Base-by-base conservation (phyloP, 2,797 vertebrate genomes). In the Odontamblyopus rebecca region DNA sequence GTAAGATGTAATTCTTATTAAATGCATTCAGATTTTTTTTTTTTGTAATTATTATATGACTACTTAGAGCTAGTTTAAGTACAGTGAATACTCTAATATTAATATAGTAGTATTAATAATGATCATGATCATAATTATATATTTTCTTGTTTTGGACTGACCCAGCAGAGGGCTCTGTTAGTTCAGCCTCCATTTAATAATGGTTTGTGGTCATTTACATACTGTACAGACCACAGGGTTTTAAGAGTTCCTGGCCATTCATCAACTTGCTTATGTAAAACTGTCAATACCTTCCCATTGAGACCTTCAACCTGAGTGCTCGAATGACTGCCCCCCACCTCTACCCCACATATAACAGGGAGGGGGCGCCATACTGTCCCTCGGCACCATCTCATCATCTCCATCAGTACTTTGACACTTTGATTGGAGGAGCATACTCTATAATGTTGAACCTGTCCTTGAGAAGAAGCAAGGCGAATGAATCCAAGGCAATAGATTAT, bases 361-460 rank as follows among this genome's bases (percentile, higher is more conserved):
- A 48, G 38, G 38, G 35, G 62, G 62, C 11, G 38, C n/a, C 38
- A 48, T 32, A 44, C 35, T 6, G 61, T 44, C 61, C 61, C 61
- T 11, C 12, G 9, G 61, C 38, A 11, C n/a, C 32, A 68, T 69
- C 62, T 70, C 67, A 61, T 76, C 66, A 76, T 76, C 59, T 71
- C 67, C 32, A 85, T 85, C 82, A 80, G 62, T 64, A 59, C 63
- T 76, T 73, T 76, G 79, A 75, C 79, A 83, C 23, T 73, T 84
- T 80, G 26, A 82, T 75, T 70, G 78, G 32, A 56, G 59, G 61
- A 67, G 61, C 41, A 72, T 67, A 69, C 29, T 27, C 66, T 67
- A 60, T 69, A 2, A 60, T 72, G 57, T 57, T 70, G 70, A 79
- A 81, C 69, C n/a, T 75, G 74, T 77, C 82, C 78, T 82, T 77